Base-by-base conservation (phyloP, 1,140 invertebrate genomes). In the Pteromalus puparum region DNA sequence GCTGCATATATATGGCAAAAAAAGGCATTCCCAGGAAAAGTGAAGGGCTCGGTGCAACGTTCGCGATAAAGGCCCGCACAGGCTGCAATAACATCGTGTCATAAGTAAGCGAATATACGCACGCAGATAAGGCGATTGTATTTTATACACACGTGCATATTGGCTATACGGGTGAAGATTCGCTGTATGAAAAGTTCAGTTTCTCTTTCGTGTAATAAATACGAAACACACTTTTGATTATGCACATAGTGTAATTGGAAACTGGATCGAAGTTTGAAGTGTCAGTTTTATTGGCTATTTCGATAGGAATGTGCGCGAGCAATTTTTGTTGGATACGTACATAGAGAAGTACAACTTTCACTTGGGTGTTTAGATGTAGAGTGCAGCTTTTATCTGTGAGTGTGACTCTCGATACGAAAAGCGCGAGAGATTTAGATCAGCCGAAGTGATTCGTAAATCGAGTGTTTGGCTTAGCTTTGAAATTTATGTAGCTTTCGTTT, bases 51-150 rank as follows among this genome's bases (percentile, higher is more conserved):
- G n/a, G 6, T 74, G 42, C 13, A 9, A 65, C 24, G 18, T 28
- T 61, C 80, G 68, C 46, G 42, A 74, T 65, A 42, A 76, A 18
- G 53, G n/a, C 30, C 72, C 53, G 38, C 81, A 30, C 42, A 34
- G n/a, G 53, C 38, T 7, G 38, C 9, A 7, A 21, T 21, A 21
- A 21, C 21, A 18, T 61, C 15, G 46, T 10, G 46, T 48, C 53
- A 61, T 61, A 53, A 53, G 4, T n/a, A 61, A 61, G 6, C 48
- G 13, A 18, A 21, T 61, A 21, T 61, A 61, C 5, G 15, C 3
- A 48, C 15, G 15, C 42, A 53, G 15, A n/a, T 61, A n/a, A 21
- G 5, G 15, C 18, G 15, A n/a, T 61, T 5, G 30, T 34, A 0
- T 34, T n/a, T n/a, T n/a, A n/a, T n/a, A n/a, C n/a, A n/a, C 21